Evolutionary conservation across 2,113 vertebrate genomes (phyloP), one percentile per base, ranked within the genome.

Genomic region (Pseudorhombus dupliciocellatus): DNA sequence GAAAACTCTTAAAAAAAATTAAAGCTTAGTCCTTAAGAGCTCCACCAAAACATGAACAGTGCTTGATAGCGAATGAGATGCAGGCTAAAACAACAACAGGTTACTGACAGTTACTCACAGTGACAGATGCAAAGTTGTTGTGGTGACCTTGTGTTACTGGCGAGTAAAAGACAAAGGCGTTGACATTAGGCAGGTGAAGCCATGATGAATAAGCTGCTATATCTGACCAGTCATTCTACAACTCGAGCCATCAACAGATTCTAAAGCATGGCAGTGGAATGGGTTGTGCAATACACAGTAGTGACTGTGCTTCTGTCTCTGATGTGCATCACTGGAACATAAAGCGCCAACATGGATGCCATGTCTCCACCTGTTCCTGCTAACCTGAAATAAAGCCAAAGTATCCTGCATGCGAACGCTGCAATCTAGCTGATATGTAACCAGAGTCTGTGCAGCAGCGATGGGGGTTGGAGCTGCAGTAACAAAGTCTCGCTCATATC

Each of bases 61-160:
- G 7, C 16, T 44, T 15, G 1, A 44, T 18, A 18, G 40, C 15
- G 3, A 50, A 50, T 21, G 46, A 6, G 20, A 7, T 9, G 6
- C 10, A 8, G 18, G 20, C 6, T 20, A 7, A n/a, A 21, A 20
- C 2, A 50, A 48, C 16, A n/a, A 20, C 20, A 5, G 10, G 20
- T 21, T 50, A 50, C 46, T 15, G 46, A 50, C 46, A 70, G 40
- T 31, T 40, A 58, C n/a, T 53, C 69, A n/a, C 42, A 21, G 53
- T 68, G 34, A 7, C 46, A 50, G 46, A 5, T 50, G 46, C 46
- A n/a, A 2, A 50, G 60, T 44, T 54, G 14, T 68, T 75, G 73
- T 74, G 46, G 16, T 22, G 40, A 34, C 31, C 75, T 79, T 73
- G 63, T 83, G 76, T 85, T 57, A 40, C 46, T 37, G 57, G 50